Evolutionary conservation across 1,140 invertebrate species (phyloP), one percentile per base, ranked within the genome.

Genomic region (Tetramorium simillimum): DNA sequence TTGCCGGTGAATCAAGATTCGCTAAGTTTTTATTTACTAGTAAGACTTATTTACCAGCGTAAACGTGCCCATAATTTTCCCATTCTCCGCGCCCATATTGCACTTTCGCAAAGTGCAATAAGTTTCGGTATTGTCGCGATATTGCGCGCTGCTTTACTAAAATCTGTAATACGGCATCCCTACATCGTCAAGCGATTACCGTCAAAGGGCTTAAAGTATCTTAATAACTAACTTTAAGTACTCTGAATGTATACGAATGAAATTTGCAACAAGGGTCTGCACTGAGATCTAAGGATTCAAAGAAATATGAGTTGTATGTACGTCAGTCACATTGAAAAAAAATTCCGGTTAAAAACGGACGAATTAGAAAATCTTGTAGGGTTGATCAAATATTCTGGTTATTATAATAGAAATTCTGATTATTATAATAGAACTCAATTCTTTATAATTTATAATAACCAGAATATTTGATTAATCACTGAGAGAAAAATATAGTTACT

Each of bases 1-100:
- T 84, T 49, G 24, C n/a, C 69, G 28, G 80, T 84, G 80, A 84
- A 84, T 84, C 80, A 84, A 84, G 80, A 75, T 84, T 60, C 80
- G 24, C 69, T 60, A 60, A 75, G 80, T 84, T 84, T 62, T 84
- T 84, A 73, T 84, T 75, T 75, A 62, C 53, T 53, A 24, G 53
- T 12, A 40, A 53, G 40, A 60, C 69, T 84, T 84, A 84, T 84
- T 84, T 75, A 84, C 80, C 69, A 33, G 67, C 67, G 80, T 73
- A 75, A 84, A 75, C 80, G 80, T 43, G 53, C 40, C 80, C 80
- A 84, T 84, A 73, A 84, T 84, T 84, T 75, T 73, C 5, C n/a
- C 53, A 84, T 62, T 63, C n/a, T 21, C 12, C 28, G 80, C 53
- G 28, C 37, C 77, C 80, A 62, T 82, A 73, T 82, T 82, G 67